Evolutionary conservation across 2,888 invertebrate genomes (phyloP), one percentile per base, ranked within the genome.

Genomic region (Clanis bilineata): DNA sequence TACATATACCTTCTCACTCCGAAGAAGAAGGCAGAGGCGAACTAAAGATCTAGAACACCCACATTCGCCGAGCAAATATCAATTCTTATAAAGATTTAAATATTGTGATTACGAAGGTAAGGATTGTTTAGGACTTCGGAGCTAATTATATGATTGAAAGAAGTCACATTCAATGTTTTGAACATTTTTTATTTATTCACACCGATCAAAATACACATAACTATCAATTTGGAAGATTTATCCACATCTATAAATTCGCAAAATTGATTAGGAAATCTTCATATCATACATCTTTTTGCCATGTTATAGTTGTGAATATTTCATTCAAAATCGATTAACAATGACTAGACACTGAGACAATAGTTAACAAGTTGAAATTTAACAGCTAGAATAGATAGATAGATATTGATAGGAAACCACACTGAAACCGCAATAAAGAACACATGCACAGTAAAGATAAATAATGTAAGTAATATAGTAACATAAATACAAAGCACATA

Each of bases 161-260:
- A 41, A 51, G 28, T 12, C 9, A 51, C 10, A 32, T 7, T 3
- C 1, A 5, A 12, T 25, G 9, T 32, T 32, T 32, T 5, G 32
- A 32, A 51, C 32, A 51, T 51, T 51, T 28, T 51, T 28, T 18
- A 51, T 51, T 28, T 43, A 44, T 32, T 57, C 43, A 43, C 57
- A 51, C 51, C 32, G 32, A 51, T 32, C 28, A 51, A 51, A 47
- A 21, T 51, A 51, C 51, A 51, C 18, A 51, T 32, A 18, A 51
- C 18, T 9, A 7, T 9, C 28, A 7, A 51, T 32, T 51, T 51
- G 18, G 1, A 51, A 51, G 18, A 41, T 10, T 28, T 10, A 51
- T 51, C 9, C 18, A 3, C 25, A 2, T 1, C 18, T 32, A 18
- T 18, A 32, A 15, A 15, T 9, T 23, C 10, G 44, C 23, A 23